phyloP scores from a whole-genome alignment of 1,140 invertebrate species.

The Coptotermes formosanus region DNA sequence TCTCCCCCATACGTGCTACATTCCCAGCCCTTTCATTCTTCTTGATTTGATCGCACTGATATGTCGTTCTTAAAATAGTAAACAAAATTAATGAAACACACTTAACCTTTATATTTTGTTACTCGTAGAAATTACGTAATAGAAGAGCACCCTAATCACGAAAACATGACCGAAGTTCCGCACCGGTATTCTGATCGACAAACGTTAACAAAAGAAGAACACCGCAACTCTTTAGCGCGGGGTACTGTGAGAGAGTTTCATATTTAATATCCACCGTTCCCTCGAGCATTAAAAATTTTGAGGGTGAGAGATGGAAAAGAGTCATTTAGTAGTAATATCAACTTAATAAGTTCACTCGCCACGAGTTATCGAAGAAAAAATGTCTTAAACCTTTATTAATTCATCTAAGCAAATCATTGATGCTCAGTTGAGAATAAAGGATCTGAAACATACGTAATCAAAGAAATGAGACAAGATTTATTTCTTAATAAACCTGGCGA shows the following conservation, averaged over 20 bases:
- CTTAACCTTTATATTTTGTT: not conserved
- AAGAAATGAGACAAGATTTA: not conserved
- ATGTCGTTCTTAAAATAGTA: not conserved
- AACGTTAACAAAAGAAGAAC: not conserved
- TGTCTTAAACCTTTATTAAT: not conserved
- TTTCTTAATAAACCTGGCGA: not conserved
- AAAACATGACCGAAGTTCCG: not conserved
- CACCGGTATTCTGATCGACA: not conserved
- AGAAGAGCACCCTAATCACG: not conserved
- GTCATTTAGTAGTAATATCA: not conserved
- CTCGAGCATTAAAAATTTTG: not conserved
- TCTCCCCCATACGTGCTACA: too few species aligned
- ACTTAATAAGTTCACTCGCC: not conserved
- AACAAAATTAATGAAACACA: not conserved
- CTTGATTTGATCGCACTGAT: too few species aligned
- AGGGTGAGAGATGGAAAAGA: not conserved
- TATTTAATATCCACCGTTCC: not conserved
- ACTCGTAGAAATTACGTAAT: not conserved
- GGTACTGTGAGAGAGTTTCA: not conserved
- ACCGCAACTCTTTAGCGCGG: not conserved
- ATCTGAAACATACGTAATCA: not conserved
- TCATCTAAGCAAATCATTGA: not conserved
- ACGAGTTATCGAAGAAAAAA: not conserved
- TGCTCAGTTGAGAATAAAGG: not conserved
- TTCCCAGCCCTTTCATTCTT: too few species aligned